Evolutionary conservation across 2,113 vertebrate genomes (phyloP), one percentile per base, ranked within the genome.

Genomic region (Ameiurus melas): DNA sequence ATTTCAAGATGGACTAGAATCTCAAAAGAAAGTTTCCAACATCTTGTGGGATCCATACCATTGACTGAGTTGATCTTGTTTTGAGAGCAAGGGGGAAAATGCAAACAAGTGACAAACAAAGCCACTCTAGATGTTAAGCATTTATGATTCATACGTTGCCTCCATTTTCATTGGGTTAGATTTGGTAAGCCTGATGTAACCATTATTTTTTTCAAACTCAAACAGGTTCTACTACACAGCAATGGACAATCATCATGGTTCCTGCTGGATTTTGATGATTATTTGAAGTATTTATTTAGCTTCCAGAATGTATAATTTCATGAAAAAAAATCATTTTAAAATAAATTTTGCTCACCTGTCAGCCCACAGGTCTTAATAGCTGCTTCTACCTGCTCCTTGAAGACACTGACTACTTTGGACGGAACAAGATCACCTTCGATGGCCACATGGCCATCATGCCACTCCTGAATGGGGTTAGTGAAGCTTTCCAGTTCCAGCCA

Each of bases 401-500:
- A 96, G 90, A 96, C 12, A 3, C 90, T 91, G 36, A 97, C 94
- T 71, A 97, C 94, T 91, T 95, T 97, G 91, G 95, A 95, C 0
- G 96, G 95, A 90, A 96, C 95, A 0, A 96, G 92, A 88, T 97
- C 97, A 0, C 96, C 96, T 78, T 97, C 94, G 0, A 96, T 95
- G 91, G 93, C 96, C 86, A 97, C 94, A 1, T 95, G 93, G 0
- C 86, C 70, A 43, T 96, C 92, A 0, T 96, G 96, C 97, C 97
- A 97, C 90, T 96, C 96, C 90, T 95, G 96, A 20, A 94, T 92
- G 87, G 90, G 94, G 93, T 94, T 97, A 25, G 91, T 80, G 89
- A 97, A 97, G 92, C 96, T 96, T 84, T 96, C 94, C 82, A 95
- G 93, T 86, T 95, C 94, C 81, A 97, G 91, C 97, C 97, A 97